Percentiles rank a stretch among this genome's conserved stretches.
phyloP scores from a whole-genome alignment of 1,140 invertebrate species.

The Pteromalus puparum region DNA sequence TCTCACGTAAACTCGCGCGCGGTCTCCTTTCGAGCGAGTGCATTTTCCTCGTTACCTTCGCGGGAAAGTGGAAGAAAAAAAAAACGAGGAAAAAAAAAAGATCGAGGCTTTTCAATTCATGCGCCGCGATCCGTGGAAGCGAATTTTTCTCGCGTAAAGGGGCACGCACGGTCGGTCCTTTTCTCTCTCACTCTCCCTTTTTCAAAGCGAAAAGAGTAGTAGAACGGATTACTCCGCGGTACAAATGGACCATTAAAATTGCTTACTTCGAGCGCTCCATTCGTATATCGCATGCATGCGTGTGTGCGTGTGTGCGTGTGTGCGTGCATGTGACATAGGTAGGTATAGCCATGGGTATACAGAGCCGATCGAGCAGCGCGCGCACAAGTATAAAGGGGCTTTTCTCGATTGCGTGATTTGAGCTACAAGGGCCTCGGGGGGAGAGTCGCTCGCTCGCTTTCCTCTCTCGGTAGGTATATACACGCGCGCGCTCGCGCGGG shows the following conservation, averaged over 20 bases:
- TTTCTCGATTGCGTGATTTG: slow-evolving; percentile 54
- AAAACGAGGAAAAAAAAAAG: background rate
- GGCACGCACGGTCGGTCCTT: slow-evolving; percentile 9
- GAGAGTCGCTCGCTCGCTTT: slow-evolving; percentile 37
- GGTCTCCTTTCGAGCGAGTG: background rate
- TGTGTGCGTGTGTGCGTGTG: background rate
- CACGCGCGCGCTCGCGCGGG: background rate
- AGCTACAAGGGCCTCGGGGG: slow-evolving; percentile 44
- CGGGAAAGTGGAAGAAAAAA: background rate
- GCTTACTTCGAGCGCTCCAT: slow-evolving; percentile 10
- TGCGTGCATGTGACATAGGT: background rate
- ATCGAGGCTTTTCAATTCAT: slow-evolving; percentile 31
- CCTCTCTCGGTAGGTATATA: slow-evolving; percentile 26
- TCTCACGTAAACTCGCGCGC: background rate
- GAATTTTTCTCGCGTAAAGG: slow-evolving; percentile 35
- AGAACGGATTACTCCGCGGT: slow-evolving; percentile 32
- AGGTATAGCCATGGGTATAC: background rate
- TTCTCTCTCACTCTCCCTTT: background rate
- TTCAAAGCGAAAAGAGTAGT: slow-evolving; percentile 27
- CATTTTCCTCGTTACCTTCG: slow-evolving; percentile 26
- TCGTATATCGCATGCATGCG: background rate
- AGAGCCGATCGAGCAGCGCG: background rate
- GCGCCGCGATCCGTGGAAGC: slow-evolving; percentile 7
- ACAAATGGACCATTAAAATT: slow-evolving; percentile 54
- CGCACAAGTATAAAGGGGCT: slow-evolving; percentile 26